These are phyloP conservation scores for Drosophila hydei DNA, from an alignment of 1,140 invertebrate species.

Conservation along the genomic window DNA sequence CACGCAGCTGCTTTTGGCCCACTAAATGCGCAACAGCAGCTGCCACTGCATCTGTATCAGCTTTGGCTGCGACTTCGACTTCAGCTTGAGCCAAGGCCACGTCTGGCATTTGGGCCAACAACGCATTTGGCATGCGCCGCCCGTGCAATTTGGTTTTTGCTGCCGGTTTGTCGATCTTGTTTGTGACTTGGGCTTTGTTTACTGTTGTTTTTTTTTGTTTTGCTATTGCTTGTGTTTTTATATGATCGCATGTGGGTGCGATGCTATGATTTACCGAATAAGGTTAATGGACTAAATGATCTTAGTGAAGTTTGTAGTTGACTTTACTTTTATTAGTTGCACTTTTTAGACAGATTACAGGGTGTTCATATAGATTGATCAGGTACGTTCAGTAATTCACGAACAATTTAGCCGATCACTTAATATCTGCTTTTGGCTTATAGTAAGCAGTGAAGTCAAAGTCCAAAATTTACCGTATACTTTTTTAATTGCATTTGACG, in stretches of 20 bases:
- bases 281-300: conserved; percentile 60
- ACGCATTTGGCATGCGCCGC: conserved; percentile 48
- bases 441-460: too few relatives aligned
- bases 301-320: conserved; percentile 17
- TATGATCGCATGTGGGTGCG: conserved; percentile 35
- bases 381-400: too few relatives aligned
- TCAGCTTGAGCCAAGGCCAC: conserved; percentile 33
- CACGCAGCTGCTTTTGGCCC: conserved; percentile 59
- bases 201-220: conserved; percentile 13
- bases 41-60: not conserved
- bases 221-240: conserved; percentile 26
- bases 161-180: conserved; percentile 44
- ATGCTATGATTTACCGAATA: conserved; percentile 59
- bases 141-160: conserved; percentile 10
- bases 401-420: too few relatives aligned
- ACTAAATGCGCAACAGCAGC: conserved; percentile 30
- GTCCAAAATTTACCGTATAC: too few relatives aligned
- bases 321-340: conserved; percentile 2
- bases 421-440: too few relatives aligned
- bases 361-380: too few relatives aligned
- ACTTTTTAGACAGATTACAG: conserved; percentile 3
- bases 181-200: conserved; percentile 21
- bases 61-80: not conserved
- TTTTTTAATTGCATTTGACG: too few relatives aligned
- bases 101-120: conserved; percentile 33